phyloP scores from a whole-genome alignment of 2,113 vertebrate species.

The Tympanuchus pallidicinctus region DNA sequence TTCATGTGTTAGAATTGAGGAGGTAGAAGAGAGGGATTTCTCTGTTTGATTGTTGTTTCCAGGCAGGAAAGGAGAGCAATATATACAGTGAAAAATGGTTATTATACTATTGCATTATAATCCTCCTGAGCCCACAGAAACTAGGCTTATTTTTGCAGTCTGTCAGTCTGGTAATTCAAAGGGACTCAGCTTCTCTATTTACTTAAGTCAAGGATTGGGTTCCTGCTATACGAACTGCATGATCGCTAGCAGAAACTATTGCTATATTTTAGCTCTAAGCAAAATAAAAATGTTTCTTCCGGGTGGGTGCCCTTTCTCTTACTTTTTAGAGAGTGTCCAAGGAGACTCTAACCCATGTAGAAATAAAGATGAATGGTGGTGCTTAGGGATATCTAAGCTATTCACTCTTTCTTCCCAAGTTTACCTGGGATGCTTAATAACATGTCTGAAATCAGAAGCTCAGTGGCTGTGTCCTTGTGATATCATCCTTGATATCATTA shows the following conservation, averaged over 20 bases:
- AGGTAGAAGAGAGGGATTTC: background rate
- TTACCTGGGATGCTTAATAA: rapidly evolving
- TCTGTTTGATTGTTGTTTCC: background rate
- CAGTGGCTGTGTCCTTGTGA: rapidly evolving
- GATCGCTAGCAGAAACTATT: background rate
- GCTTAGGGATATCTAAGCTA: background rate
- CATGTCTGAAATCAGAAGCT: background rate
- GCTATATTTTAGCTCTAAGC: background rate
- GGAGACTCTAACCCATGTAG: background rate
- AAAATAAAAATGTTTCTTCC: background rate
- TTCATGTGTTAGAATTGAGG: background rate
- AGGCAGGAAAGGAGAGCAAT: background rate
- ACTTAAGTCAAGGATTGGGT: background rate
- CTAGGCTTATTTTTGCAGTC: background rate
- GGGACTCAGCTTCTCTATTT: background rate
- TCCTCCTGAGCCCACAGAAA: background rate
- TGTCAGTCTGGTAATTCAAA: background rate
- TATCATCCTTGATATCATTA: background rate
- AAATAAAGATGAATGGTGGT: background rate
- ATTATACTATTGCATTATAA: background rate
- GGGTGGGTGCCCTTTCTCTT: background rate
- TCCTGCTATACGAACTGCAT: background rate
- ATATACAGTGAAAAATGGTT: background rate
- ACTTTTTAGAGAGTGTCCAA: background rate
- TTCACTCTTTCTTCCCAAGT: background rate